phyloP scores from a whole-genome alignment of 2,888 invertebrate species.

The Scaptomyza polygonia region DNA sequence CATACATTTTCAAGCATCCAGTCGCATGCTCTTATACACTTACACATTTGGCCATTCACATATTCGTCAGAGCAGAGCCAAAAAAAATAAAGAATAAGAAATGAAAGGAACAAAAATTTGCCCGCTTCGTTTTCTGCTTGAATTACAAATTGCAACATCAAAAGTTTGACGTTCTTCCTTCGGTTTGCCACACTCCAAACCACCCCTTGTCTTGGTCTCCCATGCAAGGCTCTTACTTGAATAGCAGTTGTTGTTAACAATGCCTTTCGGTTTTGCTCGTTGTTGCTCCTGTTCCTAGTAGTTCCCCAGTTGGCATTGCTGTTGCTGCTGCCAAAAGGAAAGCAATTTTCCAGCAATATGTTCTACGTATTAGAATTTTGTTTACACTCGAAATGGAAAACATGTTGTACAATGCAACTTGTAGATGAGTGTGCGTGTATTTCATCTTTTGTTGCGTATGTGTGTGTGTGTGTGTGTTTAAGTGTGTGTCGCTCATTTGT shows the following conservation, averaged over 20 bases:
- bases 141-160: conserved; percentile 83
- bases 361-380: conserved; percentile 76
- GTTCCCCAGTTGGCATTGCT: conserved; percentile 38
- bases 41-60: conserved; percentile 46
- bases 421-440: conserved; percentile 28
- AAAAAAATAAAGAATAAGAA: conserved; percentile 24
- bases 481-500: conserved; percentile 64
- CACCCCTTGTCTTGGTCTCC: not conserved
- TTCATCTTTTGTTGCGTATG: conserved; percentile 1
- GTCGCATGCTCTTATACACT: conserved; percentile 25
- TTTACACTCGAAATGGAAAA: conserved; percentile 79
- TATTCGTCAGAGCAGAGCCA: conserved; percentile 51
- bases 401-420: conserved; percentile 76
- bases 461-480: conserved; percentile 14
- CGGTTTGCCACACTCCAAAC: conserved; percentile 29
- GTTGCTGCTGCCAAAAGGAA: conserved; percentile 72
- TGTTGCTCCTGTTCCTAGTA: conserved; percentile 43
- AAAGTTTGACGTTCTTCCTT: conserved; percentile 81
- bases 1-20: conserved; percentile 31
- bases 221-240: conserved; percentile 21
- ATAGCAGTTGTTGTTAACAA: conserved; percentile 69
- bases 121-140: conserved; percentile 82
- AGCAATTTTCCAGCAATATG: conserved; percentile 78
- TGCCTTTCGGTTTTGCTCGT: conserved; percentile 69
- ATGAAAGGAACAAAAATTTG: conserved; percentile 56